These are phyloP conservation scores for Drosophila prosaltans DNA, from an alignment of 1,140 invertebrate genomes.

Conservation along the genomic window DNA sequence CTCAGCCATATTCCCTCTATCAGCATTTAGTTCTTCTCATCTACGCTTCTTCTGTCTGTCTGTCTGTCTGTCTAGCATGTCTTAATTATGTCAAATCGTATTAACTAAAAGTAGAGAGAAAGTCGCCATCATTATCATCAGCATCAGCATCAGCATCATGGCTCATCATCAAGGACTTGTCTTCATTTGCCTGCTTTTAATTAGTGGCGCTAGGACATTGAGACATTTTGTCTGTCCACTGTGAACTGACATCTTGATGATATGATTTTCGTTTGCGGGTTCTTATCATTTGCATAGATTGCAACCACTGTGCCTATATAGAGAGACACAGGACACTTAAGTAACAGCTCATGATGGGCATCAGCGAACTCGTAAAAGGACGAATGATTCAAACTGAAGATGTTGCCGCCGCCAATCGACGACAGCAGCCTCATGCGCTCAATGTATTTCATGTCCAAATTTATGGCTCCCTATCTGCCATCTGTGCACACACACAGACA, in stretches of 20 bases:
- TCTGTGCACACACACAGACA: constrained; percentile 18
- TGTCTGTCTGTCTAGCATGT: not conserved
- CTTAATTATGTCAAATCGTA: constrained; percentile 59
- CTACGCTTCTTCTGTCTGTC: too few species aligned
- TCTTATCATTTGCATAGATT: constrained; percentile 29
- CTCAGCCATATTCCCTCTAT: not conserved
- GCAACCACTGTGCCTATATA: constrained; percentile 17
- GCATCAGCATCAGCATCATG: not conserved
- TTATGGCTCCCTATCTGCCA: constrained; percentile 42
- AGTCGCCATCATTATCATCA: not conserved
- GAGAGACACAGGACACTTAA: constrained; percentile 39
- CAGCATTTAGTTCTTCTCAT: too few species aligned
- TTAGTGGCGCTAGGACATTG: constrained; percentile 28
- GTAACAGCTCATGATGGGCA: constrained; percentile 61
- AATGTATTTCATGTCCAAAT: constrained; percentile 49
- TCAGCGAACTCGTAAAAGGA: constrained; percentile 63
- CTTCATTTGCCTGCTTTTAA: constrained; percentile 22
- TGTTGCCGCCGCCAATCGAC: constrained; percentile 1
- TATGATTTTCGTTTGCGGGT: not conserved
- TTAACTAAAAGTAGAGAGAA: constrained; percentile 16
- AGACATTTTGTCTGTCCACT: not conserved
- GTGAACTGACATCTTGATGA: too few species aligned
- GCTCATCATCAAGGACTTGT: not conserved
- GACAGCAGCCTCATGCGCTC: constrained; percentile 26
- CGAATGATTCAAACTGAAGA: constrained; percentile 52